These are phyloP conservation scores for Dolichomitus sp. DNA, from an alignment of 2,888 invertebrate species.

Conservation along the genomic window DNA sequence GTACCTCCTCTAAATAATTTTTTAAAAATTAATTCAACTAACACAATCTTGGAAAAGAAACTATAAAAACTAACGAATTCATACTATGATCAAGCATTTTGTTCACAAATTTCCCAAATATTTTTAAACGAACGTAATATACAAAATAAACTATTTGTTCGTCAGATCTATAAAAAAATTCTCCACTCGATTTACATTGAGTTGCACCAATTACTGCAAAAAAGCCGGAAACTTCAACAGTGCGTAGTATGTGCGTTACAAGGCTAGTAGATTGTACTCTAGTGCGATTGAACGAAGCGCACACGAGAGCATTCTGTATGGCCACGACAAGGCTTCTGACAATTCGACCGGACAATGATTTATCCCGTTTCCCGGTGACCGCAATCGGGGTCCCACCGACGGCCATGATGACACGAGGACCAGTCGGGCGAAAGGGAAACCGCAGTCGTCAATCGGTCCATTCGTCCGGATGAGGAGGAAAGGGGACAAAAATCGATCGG, in stretches of 20 bases:
- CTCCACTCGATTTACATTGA: not conserved
- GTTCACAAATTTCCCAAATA: not conserved
- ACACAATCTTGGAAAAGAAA: not conserved
- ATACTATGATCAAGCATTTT: no score
- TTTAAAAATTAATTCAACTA: not conserved
- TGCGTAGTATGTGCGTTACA: not conserved
- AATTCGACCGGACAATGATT: conserved; percentile 50
- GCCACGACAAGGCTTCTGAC: conserved; percentile 11
- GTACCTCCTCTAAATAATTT: not conserved
- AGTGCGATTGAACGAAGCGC: conserved; percentile 1
- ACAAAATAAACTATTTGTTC: not conserved
- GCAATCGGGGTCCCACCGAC: conserved; percentile 10
- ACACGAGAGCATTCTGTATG: conserved; percentile 2
- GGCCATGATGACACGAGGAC: conserved; percentile 7
- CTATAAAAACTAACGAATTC: not conserved
- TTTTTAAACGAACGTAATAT: not conserved
- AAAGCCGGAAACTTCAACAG: not conserved
- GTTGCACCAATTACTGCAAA: not conserved
- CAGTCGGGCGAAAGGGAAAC: conserved; percentile 31
- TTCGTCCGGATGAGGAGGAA: conserved; percentile 1
- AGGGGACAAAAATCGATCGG: conserved; percentile 14
- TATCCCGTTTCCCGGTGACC: conserved; percentile 42
- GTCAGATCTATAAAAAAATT: not conserved
- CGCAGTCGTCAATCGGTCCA: conserved; percentile 40
- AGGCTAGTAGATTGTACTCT: not conserved